These are phyloP conservation scores for Julus scandinavius DNA, from an alignment of 2,888 invertebrate species.

Conservation along the genomic window DNA sequence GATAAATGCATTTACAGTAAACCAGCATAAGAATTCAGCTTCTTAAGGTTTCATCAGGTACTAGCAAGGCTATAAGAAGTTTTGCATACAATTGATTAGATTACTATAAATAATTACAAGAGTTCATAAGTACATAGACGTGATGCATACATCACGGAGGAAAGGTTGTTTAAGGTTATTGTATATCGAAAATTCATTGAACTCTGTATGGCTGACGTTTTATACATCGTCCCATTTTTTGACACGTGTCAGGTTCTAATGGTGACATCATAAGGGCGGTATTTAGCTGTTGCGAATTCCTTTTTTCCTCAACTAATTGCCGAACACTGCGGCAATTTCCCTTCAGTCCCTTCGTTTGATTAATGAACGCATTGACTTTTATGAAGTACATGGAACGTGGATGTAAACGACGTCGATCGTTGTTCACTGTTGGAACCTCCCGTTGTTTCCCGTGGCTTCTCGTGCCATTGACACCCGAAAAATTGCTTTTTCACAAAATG, in stretches of 20 bases:
- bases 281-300: background rate
- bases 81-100: too few species aligned
- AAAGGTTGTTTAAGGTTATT: too few species aligned
- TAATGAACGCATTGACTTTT: slow-evolving; percentile 3
- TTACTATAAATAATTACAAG: too few species aligned
- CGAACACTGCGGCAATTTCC: background rate
- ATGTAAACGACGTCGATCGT: background rate
- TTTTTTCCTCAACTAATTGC: background rate
- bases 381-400: background rate
- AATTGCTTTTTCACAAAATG: slow-evolving; percentile 1
- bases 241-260: background rate
- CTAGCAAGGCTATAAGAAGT: too few species aligned
- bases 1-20: too few species aligned
- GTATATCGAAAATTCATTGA: too few species aligned
- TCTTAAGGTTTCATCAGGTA: too few species aligned
- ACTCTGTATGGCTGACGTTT: too few species aligned
- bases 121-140: too few species aligned
- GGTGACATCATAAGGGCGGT: slow-evolving; percentile 11
- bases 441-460: background rate
- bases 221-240: background rate
- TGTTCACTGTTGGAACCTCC: too few species aligned
- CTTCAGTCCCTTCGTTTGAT: background rate
- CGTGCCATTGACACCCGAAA: slow-evolving; percentile 13
- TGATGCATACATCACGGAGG: too few species aligned
- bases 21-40: too few species aligned